Conservation (phyloP, 1,140 invertebrate genomes). For the Matsumurasca onukii region DNA sequence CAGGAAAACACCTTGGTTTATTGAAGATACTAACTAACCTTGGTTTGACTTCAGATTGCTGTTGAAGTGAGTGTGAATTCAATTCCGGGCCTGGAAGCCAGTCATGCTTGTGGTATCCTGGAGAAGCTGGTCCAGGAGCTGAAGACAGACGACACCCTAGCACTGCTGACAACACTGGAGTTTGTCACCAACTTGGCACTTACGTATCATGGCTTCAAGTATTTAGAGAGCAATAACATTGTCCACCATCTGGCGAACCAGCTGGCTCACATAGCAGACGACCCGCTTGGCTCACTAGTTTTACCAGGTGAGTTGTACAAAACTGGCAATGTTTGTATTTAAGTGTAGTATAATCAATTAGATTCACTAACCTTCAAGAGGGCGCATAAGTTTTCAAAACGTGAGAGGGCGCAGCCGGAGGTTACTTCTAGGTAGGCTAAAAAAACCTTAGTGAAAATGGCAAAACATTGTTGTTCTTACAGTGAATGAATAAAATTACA, state of each 20-base stretch:
- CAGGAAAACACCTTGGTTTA: background rate
- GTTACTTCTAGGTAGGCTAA: too few relatives aligned
- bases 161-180: conserved; percentile 76
- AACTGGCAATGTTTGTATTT: too few relatives aligned
- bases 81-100: conserved; percentile 55
- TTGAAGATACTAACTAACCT: conserved; percentile 43
- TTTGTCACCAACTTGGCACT: conserved; percentile 67
- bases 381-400: too few relatives aligned
- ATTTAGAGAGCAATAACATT: conserved; percentile 64
- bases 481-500: too few relatives aligned
- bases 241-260: conserved; percentile 61
- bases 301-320: conserved; percentile 59
- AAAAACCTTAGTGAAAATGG: too few relatives aligned
- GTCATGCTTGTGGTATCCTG: conserved; percentile 62
- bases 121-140: conserved; percentile 65
- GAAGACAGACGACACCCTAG: conserved; percentile 68
- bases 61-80: conserved; percentile 63
- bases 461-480: too few relatives aligned
- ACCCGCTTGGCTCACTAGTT: conserved; percentile 61
- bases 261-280: conserved; percentile 57
- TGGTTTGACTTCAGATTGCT: conserved; percentile 69
- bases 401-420: too few relatives aligned
- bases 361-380: too few relatives aligned
- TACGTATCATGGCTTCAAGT: conserved; percentile 66
- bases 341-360: too few relatives aligned